Percentiles rank a stretch among this genome's conserved stretches.
Conservation (phyloP, 2,113 vertebrate species). For the Microtus richardsoni region DNA sequence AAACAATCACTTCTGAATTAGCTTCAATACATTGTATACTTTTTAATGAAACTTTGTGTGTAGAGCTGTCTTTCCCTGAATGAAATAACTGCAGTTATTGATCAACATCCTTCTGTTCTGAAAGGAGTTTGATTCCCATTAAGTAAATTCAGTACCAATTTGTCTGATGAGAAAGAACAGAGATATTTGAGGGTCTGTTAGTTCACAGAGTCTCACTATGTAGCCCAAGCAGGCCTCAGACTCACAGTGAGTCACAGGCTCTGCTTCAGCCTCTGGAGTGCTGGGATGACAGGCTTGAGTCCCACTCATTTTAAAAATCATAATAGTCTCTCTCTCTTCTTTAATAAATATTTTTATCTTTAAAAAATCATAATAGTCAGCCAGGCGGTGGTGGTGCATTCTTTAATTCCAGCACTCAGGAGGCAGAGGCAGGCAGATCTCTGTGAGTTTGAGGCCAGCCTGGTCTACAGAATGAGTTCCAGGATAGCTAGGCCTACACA, state of each 20-base stretch:
- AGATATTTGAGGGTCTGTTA: neutral
- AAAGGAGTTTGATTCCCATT: neutral
- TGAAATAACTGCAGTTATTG: neutral
- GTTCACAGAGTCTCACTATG: neutral
- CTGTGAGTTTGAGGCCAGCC: no score
- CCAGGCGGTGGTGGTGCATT: no score
- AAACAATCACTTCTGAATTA: neutral
- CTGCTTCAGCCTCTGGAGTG: neutral
- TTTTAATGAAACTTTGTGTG: neutral
- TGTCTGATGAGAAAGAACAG: constrained; percentile 4
- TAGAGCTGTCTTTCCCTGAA: constrained; percentile 11
- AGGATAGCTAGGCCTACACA: no score
- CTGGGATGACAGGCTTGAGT: neutral
- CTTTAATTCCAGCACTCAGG: no score
- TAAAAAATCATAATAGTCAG: neutral
- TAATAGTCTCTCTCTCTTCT: no score
- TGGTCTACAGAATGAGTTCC: no score
- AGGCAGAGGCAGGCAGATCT: no score
- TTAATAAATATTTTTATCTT: no score
- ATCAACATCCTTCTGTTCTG: neutral
- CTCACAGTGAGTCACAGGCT: neutral
- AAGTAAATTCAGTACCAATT: neutral
- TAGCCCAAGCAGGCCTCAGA: neutral
- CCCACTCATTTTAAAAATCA: neutral
- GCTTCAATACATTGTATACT: neutral